phyloP scores from a whole-genome alignment of 2,113 vertebrate genomes.

The Coptodon rendalli region DNA sequence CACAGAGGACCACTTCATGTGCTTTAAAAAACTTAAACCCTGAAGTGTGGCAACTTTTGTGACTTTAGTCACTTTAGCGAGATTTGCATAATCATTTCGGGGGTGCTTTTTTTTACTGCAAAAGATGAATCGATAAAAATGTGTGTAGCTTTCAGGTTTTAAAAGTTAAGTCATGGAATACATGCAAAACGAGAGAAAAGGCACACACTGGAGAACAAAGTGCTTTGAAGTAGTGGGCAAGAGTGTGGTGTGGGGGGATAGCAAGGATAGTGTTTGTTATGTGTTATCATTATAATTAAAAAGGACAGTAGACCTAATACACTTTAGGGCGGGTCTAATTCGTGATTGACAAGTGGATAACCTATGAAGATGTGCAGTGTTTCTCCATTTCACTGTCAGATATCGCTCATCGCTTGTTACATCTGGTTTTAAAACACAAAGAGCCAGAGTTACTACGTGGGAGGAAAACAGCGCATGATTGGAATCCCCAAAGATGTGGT shows the following conservation, averaged over 20 bases:
- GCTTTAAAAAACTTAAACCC: not conserved
- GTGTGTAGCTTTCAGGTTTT: not conserved
- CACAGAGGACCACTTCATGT: not conserved
- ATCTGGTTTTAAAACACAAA: not conserved
- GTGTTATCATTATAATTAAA: not conserved
- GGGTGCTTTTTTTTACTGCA: not conserved
- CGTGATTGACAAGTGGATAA: not conserved
- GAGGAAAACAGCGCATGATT: accelerated
- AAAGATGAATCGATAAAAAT: not conserved
- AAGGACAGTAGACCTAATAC: not conserved
- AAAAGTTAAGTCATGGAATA: not conserved
- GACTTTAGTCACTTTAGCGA: not conserved
- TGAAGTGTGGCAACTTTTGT: not conserved
- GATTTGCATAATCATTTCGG: not conserved
- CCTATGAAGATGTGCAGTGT: not conserved
- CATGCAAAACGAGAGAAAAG: not conserved
- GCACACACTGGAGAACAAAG: not conserved
- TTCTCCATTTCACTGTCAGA: not conserved
- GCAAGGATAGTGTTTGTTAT: not conserved
- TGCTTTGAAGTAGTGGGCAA: not conserved
- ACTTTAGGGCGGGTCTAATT: not conserved
- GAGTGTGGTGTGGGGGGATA: not conserved
- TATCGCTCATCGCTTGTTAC: accelerated
- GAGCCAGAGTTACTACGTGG: not conserved
- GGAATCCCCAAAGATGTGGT: not conserved